Conservation (phyloP, 2,888 invertebrate species). For the Agrilus biguttatus region DNA sequence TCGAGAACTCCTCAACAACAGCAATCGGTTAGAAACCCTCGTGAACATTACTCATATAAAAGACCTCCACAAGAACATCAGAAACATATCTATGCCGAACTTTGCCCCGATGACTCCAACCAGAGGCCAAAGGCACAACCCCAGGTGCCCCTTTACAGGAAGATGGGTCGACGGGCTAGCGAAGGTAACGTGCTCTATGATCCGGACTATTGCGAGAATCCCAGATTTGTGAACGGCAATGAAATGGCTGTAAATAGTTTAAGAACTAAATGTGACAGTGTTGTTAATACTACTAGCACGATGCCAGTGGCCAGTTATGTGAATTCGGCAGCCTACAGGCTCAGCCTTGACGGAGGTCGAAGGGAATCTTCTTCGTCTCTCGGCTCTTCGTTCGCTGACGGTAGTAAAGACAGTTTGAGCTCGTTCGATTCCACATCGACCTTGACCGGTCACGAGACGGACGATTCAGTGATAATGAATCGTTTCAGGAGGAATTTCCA, state of each 20-base stretch:
- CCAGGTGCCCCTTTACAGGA: slow-evolving; percentile 28
- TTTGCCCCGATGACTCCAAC: slow-evolving; percentile 21
- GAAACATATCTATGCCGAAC: slow-evolving; percentile 10
- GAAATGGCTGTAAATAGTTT: slow-evolving; percentile 17
- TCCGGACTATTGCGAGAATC: slow-evolving; percentile 11
- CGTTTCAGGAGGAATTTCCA: slow-evolving; percentile 72
- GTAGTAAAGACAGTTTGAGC: slow-evolving; percentile 53
- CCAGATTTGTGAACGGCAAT: slow-evolving; percentile 12
- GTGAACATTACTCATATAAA: neutral
- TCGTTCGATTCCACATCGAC: slow-evolving; percentile 56
- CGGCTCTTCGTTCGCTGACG: slow-evolving; percentile 46
- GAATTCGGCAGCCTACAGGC: slow-evolving; percentile 28
- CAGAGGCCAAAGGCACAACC: slow-evolving; percentile 29
- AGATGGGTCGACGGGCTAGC: slow-evolving; percentile 36
- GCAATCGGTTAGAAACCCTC: neutral
- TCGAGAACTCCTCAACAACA: slow-evolving; percentile 17
- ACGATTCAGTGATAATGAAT: slow-evolving; percentile 54
- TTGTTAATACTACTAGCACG: slow-evolving; percentile 4
- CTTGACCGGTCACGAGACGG: slow-evolving; percentile 49
- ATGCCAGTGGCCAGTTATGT: slow-evolving; percentile 14
- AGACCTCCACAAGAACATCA: slow-evolving; percentile 1
- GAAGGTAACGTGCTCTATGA: slow-evolving; percentile 32
- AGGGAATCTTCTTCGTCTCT: slow-evolving; percentile 46
- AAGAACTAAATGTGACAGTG: slow-evolving; percentile 8
- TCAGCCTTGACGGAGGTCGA: slow-evolving; percentile 35